Evolutionary conservation across 2,797 vertebrate genomes (phyloP), one percentile per base, ranked within the genome.

Genomic region (Propithecus deckenii): DNA sequence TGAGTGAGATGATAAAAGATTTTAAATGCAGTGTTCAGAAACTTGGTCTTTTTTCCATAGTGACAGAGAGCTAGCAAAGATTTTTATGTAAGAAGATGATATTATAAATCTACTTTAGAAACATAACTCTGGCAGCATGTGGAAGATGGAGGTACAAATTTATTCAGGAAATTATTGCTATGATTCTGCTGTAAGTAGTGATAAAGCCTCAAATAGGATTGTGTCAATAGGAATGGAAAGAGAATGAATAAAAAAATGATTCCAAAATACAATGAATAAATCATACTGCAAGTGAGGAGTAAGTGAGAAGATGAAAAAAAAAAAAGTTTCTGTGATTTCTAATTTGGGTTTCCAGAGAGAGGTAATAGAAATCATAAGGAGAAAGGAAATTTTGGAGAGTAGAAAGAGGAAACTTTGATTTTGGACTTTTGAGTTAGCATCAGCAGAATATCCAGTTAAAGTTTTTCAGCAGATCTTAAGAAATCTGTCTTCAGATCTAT

Each of bases 131-230:
- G 63, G 7, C 30, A 89, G 83, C 28, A 13, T 63, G 20, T 69
- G 55, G 38, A 81, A 50, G 67, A 79, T 5, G 11, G 11, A 91
- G n/a, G 48, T 67, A 65, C n/a, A 75, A 20, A 75, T 92, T 95
- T 88, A 92, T 95, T 94, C 55, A 95, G 63, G 67, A 91, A 96
- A 95, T 88, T 63, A 93, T 46, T 89, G 63, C 30, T 74, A 25
- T 65, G 43, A 93, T 93, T 79, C 86, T 95, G 38, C 30, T 91
- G 69, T 7, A 15, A 83, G 46, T 48, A 65, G 13, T 81, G 90
- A 71, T 94, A 95, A 94, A 13, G 20, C 28, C 48, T 90, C 63
- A 78, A 76, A 61, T 69, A 86, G 32, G 41, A 83, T 71, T 75
- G 48, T 69, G 38, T 22, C 91, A 89, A 46, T 46, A 91, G 69